Conservation (phyloP, 30 jellyfish, hydroid and myxozoan species). For the Cassiopea andromeda region DNA sequence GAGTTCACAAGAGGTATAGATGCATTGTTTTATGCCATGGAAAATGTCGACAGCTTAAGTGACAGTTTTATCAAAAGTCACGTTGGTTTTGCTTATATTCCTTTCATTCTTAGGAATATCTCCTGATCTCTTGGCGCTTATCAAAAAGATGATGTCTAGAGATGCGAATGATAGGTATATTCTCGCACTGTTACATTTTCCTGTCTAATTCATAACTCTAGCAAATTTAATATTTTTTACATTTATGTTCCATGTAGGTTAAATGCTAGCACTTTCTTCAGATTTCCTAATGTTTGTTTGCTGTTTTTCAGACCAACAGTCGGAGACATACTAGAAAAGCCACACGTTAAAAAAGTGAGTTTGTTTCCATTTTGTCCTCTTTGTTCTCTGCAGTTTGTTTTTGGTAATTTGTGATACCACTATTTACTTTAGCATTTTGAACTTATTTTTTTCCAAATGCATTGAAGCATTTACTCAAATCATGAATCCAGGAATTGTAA, state of each 20-base stretch:
- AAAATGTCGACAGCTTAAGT: too few relatives aligned
- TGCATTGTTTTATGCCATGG: background rate
- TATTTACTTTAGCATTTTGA: background rate
- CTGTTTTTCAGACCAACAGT: slow-evolving; percentile 58
- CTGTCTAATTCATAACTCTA: too few relatives aligned
- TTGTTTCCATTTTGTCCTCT: background rate
- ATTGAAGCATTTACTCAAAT: too few relatives aligned
- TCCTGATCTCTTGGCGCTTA: slow-evolving; percentile 8
- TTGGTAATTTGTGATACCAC: background rate
- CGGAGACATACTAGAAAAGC: slow-evolving; percentile 42
- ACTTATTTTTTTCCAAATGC: background rate
- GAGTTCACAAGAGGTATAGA: slow-evolving; percentile 79
- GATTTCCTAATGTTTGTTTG: background rate
- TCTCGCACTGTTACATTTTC: too few relatives aligned
- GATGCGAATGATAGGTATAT: slow-evolving; percentile 38
- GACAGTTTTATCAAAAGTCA: too few relatives aligned
- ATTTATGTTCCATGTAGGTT: background rate
- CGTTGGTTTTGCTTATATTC: too few relatives aligned
- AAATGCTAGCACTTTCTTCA: background rate
- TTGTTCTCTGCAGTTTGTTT: too few relatives aligned
- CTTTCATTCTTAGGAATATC: slow-evolving; percentile 56
- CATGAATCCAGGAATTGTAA: too few relatives aligned
- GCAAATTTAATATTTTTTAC: background rate
- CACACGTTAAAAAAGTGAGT: slow-evolving; percentile 53
- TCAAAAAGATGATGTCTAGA: slow-evolving; percentile 54